A percentile compares a stretch with the other conserved stretches of the same genome.
Evolutionary conservation across 1,140 invertebrate genomes (phyloP).

Genomic region (Druon quercuslanigerum): DNA sequence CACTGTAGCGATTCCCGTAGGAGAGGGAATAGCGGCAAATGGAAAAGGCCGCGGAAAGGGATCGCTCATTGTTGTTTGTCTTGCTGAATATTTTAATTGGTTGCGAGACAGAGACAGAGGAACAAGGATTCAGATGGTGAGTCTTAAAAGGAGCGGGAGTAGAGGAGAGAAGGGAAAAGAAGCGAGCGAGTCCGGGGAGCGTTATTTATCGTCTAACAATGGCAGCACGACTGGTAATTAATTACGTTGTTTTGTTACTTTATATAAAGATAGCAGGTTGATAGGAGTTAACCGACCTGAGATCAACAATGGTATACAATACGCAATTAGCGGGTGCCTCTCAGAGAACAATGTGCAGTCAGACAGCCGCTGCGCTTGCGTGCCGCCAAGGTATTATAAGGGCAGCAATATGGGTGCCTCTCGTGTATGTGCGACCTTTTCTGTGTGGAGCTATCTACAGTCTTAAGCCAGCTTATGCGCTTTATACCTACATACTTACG

Average conservation of each 20-base stretch:
- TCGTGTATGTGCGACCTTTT: neutral
- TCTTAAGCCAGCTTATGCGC: constrained; percentile 18
- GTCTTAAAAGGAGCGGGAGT: constrained; percentile 38
- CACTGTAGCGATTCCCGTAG: neutral
- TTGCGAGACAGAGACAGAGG: constrained; percentile 48
- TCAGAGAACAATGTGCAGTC: constrained; percentile 67
- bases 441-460: constrained; percentile 1
- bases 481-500: constrained; percentile 5
- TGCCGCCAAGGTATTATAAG: constrained; percentile 55
- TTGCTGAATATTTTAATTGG: constrained; percentile 76
- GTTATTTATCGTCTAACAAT: constrained; percentile 76
- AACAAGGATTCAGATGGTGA: constrained; percentile 33
- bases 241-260: constrained; percentile 75
- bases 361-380: constrained; percentile 60
- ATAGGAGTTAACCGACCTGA: constrained; percentile 68
- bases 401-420: constrained; percentile 16
- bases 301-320: constrained; percentile 72
- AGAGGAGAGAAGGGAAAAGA: constrained; percentile 24
- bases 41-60: constrained; percentile 47
- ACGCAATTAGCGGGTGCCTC: constrained; percentile 70
- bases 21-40: constrained; percentile 8
- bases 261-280: constrained; percentile 74
- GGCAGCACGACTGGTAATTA: constrained; percentile 73
- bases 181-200: constrained; percentile 41
- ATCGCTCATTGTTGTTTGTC: constrained; percentile 74